phyloP scores from a whole-genome alignment of 2,888 invertebrate genomes.

The Hipparchia sbordonii region DNA sequence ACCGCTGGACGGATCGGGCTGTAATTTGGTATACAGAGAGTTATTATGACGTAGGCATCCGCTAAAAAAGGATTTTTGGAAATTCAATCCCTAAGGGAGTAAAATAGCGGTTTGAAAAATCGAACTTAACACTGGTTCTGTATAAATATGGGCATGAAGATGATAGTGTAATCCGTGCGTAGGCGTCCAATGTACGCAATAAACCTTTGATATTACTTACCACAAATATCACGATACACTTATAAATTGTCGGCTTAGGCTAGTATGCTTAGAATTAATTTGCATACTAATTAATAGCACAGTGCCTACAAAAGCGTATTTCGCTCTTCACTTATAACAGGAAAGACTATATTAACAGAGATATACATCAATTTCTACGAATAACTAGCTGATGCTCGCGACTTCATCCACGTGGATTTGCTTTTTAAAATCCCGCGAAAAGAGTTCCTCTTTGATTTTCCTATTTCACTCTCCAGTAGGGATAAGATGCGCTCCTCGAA shows the following conservation, averaged over 20 bases:
- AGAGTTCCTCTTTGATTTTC: too few relatives aligned
- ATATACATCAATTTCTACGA: neutral
- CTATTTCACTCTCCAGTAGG: too few relatives aligned
- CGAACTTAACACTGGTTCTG: too few relatives aligned
- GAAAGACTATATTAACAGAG: neutral
- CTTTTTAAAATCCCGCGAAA: neutral
- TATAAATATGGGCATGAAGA: neutral
- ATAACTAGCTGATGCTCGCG: neutral
- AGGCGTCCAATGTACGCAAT: slow-evolving; percentile 8
- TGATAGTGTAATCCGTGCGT: neutral
- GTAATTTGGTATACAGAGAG: too few relatives aligned
- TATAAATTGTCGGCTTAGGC: slow-evolving; percentile 2
- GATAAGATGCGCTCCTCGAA: too few relatives aligned
- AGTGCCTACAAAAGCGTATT: slow-evolving; percentile 5
- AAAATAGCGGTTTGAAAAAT: too few relatives aligned
- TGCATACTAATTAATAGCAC: slow-evolving; percentile 8
- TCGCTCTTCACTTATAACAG: neutral
- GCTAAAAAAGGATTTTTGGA: too few relatives aligned
- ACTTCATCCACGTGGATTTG: neutral
- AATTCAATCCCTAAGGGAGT: too few relatives aligned
- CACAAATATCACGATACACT: slow-evolving; percentile 6
- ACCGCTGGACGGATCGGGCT: too few relatives aligned
- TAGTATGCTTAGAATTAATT: slow-evolving; percentile 2
- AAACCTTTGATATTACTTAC: slow-evolving; percentile 11
- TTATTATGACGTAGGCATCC: too few relatives aligned